Evolutionary conservation across 2,888 invertebrate genomes (phyloP), one percentile per base, ranked within the genome.

Genomic region (Acrobasis consociella): DNA sequence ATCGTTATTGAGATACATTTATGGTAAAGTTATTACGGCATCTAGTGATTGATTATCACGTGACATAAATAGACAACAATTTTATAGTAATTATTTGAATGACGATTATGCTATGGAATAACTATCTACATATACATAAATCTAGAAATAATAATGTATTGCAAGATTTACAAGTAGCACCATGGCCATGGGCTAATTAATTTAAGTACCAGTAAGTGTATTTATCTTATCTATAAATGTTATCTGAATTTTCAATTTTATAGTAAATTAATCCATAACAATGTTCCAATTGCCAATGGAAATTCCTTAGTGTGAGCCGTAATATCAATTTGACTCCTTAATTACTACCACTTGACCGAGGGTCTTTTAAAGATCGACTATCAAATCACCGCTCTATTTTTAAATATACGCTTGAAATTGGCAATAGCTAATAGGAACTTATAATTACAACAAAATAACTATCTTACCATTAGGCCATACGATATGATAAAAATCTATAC

Each of bases 301-400:
- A 9, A 9, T 31, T 17, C 31, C 17, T 1, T 13, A 52, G 13
- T 17, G 22, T 13, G 10, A 22, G 31, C 17, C 17, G 17, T 52
- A 17, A 11, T 37, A 37, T 16, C 15, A 50, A 38, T 50, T 60
- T 51, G 51, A 52, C 51, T 39, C 22, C n/a, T 51, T 42, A 22
- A 60, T 60, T 60, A 60, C 52, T 52, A 42, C 58, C 58, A 63
- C 50, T 62, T 60, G 53, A 60, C 16, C 52, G 13, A 17, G 13
- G 22, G 31, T 52, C 39, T 49, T 61, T 50, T 50, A 17, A 42
- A 53, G 61, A 64, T 62, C 56, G 13, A 5, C 16, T 52, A 55
- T 49, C n/a, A 42, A 64, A 62, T 59, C 15, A 53, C 15, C 38
- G 9, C 38, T 16, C 15, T 31, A 31, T 7, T 31, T 31, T 5